Percentiles rank a stretch among this genome's conserved stretches.
Evolutionary conservation across 2,113 vertebrate genomes (phyloP).

Genomic region (human (Homo sapiens)): GRCh38 chr3:25490501-25491000

Average conservation of each 20-base stretch:
- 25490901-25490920: neutral
- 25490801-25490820: constrained; percentile 57
- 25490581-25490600: neutral
- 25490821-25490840: constrained; percentile 66
- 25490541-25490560: constrained; percentile 13
- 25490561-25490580: neutral
- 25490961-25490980: neutral
- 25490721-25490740: constrained; percentile 60
- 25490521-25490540: neutral
- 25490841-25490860: constrained; percentile 75
- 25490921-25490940: neutral
- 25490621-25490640: constrained; percentile 58
- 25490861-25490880: constrained; percentile 53
- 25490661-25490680: neutral
- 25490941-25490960: neutral
- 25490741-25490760: constrained; percentile 69
- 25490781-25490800: constrained; percentile 69
- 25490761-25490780: constrained; percentile 66
- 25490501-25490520: neutral
- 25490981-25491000: neutral
- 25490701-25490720: constrained; percentile 62
- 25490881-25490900: constrained; percentile 14
- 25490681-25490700: constrained; percentile 55
- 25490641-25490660: constrained; percentile 30
- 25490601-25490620: constrained; percentile 56